Conservation (phyloP, 1,140 invertebrate species). For the Magallana ariakensis region DNA sequence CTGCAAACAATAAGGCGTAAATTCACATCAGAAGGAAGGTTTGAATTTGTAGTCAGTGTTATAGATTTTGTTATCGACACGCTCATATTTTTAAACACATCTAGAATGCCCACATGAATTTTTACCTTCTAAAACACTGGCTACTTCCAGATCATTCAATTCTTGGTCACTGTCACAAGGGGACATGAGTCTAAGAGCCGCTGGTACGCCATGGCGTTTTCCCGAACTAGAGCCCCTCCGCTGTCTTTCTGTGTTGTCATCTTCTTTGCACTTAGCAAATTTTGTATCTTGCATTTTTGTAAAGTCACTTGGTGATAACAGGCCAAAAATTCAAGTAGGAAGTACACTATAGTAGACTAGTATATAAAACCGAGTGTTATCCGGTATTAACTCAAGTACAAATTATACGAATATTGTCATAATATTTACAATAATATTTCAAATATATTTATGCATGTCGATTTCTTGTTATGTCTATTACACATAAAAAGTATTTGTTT, state of each 20-base stretch:
- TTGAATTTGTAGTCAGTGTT: too few relatives aligned
- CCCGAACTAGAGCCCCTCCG: slow-evolving; percentile 18
- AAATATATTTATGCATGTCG: too few relatives aligned
- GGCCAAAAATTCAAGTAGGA: background rate
- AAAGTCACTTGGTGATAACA: background rate
- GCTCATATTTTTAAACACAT: too few relatives aligned
- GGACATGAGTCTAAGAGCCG: slow-evolving; percentile 63
- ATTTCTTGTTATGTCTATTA: too few relatives aligned
- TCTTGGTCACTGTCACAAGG: slow-evolving; percentile 72
- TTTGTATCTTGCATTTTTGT: background rate
- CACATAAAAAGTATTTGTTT: too few relatives aligned
- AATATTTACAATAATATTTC: too few relatives aligned
- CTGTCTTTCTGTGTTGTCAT: slow-evolving; percentile 43
- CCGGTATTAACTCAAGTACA: too few relatives aligned
- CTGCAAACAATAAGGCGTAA: slow-evolving; percentile 17
- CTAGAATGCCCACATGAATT: too few relatives aligned
- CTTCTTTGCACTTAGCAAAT: slow-evolving; percentile 18
- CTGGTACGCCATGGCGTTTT: background rate
- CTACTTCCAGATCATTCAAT: slow-evolving; percentile 70
- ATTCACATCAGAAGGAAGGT: too few relatives aligned
- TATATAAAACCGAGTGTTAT: background rate
- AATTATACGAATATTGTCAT: too few relatives aligned
- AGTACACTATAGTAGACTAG: background rate
- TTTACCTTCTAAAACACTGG: slow-evolving; percentile 66
- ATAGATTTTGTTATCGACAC: too few relatives aligned